These are phyloP conservation scores for Sminthurinus aureus DNA, from an alignment of 2,888 invertebrate genomes.

Conservation along the genomic window DNA sequence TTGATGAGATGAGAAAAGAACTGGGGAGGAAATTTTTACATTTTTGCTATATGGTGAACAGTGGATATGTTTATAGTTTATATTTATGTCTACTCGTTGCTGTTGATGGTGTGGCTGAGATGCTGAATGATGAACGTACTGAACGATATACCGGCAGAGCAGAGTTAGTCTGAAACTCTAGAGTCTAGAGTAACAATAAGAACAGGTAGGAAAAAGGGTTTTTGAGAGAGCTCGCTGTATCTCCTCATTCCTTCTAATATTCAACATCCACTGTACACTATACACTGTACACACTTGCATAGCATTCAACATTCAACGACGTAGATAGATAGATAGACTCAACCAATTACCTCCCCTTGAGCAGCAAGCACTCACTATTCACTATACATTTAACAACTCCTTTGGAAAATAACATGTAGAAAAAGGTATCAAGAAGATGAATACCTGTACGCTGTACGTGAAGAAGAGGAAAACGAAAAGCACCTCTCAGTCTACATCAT, in stretches of 20 bases:
- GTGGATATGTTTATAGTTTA: background rate
- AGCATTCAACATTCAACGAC: background rate
- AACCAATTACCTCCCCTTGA: slow-evolving; percentile 1
- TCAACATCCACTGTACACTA: too few relatives aligned
- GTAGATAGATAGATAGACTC: slow-evolving; percentile 1
- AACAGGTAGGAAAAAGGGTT: slow-evolving; percentile 35
- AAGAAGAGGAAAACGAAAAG: background rate
- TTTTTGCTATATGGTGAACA: background rate
- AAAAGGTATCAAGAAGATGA: background rate
- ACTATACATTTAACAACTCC: background rate
- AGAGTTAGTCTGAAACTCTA: too few relatives aligned
- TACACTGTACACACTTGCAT: too few relatives aligned
- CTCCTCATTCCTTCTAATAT: slow-evolving; percentile 1
- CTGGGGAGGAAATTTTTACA: slow-evolving; percentile 21
- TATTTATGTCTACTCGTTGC: background rate
- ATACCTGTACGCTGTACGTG: background rate
- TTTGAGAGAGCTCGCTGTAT: slow-evolving; percentile 19
- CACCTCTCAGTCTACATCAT: background rate
- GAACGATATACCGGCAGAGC: too few relatives aligned
- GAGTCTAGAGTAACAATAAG: background rate
- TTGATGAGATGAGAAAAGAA: slow-evolving; percentile 30
- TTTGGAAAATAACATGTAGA: background rate
- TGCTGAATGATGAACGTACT: background rate
- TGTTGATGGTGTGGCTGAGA: background rate
- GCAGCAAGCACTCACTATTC: background rate